Evolutionary conservation across 2,113 vertebrate species (phyloP), one percentile per base, ranked within the genome.

Genomic region (Promerops cafer): DNA sequence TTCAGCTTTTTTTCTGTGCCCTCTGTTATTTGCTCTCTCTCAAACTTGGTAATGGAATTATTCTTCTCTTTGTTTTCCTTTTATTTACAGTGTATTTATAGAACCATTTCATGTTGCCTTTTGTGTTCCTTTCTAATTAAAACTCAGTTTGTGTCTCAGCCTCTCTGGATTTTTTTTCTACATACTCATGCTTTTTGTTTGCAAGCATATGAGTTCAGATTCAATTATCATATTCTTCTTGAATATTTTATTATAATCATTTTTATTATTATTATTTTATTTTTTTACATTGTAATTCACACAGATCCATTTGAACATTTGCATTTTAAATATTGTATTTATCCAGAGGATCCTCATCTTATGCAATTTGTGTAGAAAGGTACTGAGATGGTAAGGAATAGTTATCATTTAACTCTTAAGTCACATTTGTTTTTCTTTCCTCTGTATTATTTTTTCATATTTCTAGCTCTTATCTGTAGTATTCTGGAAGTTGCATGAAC

Each of bases 371-470:
- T 0, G 1, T 87, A 83, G 77, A 84, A 90, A 87, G 45, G n/a
- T 59, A 37, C 60, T 71, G 19, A 61, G 22, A 28, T 81, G 77
- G 90, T 96, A 96, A 96, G 47, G 39, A 93, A 56, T 50, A 96
- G 56, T 35, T 35, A 72, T 95, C 8, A 54, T 90, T 95, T 97
- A 87, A 94, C 91, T 93, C 70, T 63, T 28, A 27, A 85, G 56
- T 53, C 53, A 75, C 54, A 52, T 70, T 94, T 95, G 57, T 72
- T 95, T 94, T 92, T 65, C 63, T 78, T 89, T 90, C 28, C 16
- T 87, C 37, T 79, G 96, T 90, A 75, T 83, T 94, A 65, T 92
- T 84, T 61, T 88, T 95, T 87, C 26, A 60, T 97, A 92, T 96
- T 96, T 91, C 60, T 80, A 61, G 35, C 66, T 69, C 85, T 96